phyloP scores from a whole-genome alignment of 2,888 invertebrate genomes.

The Platycnemis pennipes region DNA sequence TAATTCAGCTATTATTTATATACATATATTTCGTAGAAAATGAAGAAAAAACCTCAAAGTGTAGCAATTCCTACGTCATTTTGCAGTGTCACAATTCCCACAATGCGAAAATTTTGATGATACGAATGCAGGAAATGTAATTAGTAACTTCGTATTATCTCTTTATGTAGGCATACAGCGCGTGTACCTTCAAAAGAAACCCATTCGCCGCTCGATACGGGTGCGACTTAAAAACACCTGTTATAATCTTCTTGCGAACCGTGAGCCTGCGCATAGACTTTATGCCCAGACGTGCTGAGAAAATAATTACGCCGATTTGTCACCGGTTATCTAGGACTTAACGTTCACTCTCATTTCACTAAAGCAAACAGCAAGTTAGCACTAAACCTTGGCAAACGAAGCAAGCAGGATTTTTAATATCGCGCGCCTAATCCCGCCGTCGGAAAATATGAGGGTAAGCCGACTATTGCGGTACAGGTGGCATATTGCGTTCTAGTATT shows the following conservation, averaged over 20 bases:
- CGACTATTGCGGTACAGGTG: no score
- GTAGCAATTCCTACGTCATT: no score
- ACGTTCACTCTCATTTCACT: background rate
- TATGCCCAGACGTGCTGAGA: background rate
- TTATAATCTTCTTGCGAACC: background rate
- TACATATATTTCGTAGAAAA: no score
- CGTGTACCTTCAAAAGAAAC: background rate
- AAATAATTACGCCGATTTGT: background rate
- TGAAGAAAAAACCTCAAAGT: no score
- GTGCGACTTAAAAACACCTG: background rate
- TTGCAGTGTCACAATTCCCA: no score
- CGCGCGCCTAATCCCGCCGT: background rate
- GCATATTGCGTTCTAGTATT: no score
- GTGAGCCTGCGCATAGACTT: background rate
- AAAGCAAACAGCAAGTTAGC: constrained; percentile 7
- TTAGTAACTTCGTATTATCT: background rate
- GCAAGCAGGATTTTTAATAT: background rate
- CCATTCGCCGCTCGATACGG: background rate
- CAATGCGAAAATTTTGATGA: no score
- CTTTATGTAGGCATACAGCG: background rate
- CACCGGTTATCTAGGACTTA: background rate
- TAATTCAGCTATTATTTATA: no score
- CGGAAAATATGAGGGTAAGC: no score
- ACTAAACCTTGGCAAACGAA: background rate
- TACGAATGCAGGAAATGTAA: no score